Percentiles rank a stretch among this genome's conserved stretches.
Conservation (phyloP, 2,888 invertebrate species). For the Pterostichus madidus region DNA sequence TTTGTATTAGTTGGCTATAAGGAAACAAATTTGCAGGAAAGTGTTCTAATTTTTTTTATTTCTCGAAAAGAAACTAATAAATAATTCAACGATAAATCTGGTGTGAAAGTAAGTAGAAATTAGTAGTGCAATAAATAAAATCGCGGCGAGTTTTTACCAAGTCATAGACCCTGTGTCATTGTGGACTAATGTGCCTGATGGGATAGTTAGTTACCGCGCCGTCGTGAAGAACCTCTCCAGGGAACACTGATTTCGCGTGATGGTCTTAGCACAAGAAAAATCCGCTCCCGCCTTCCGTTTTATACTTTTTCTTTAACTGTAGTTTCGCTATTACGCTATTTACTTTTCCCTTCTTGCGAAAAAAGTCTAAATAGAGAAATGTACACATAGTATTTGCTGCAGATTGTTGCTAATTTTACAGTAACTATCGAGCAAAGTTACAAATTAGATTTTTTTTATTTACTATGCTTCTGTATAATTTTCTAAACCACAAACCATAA, state of each 20-base stretch:
- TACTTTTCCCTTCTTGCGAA: slow-evolving; percentile 22
- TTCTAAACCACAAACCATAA: no score
- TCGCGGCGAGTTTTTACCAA: slow-evolving; percentile 46
- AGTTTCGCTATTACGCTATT: slow-evolving; percentile 24
- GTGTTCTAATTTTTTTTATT: no score
- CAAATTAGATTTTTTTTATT: no score
- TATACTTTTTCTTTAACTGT: slow-evolving; percentile 46
- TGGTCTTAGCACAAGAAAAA: slow-evolving; percentile 60
- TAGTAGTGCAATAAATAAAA: slow-evolving; percentile 57
- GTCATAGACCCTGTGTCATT: slow-evolving; percentile 53
- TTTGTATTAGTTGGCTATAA: no score
- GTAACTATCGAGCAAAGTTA: no score
- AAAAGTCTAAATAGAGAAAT: no score
- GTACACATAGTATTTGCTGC: no score
- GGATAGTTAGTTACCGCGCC: slow-evolving; percentile 61
- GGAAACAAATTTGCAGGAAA: no score
- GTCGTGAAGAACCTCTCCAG: slow-evolving; percentile 50
- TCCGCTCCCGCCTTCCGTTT: slow-evolving; percentile 52
- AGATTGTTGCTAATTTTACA: no score
- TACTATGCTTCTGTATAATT: no score
- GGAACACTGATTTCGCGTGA: slow-evolving; percentile 56
- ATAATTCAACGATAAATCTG: slow-evolving; percentile 40
- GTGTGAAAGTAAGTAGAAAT: slow-evolving; percentile 56
- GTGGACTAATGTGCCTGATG: slow-evolving; percentile 59
- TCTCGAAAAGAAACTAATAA: neutral